phyloP scores from a whole-genome alignment of 2,888 invertebrate genomes.

The Pyrochroa serraticornis region DNA sequence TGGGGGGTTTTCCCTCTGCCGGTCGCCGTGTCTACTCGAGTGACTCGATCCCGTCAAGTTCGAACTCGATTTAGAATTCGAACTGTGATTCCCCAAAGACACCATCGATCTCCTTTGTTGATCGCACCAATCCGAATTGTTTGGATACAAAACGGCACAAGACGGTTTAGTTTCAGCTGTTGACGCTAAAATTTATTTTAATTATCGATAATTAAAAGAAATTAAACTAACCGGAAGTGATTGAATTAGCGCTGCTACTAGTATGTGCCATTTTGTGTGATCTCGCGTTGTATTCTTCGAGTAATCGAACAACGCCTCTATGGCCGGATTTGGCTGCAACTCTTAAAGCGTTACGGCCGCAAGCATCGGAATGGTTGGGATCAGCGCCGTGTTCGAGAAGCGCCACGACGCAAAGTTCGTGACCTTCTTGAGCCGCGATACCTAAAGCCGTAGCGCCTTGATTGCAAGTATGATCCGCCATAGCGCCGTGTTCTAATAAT shows the following conservation, averaged over 20 bases:
- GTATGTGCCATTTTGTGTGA: constrained; percentile 53
- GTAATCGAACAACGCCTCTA: constrained; percentile 78
- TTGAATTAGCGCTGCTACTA: constrained; percentile 55
- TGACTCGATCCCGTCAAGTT: constrained; percentile 71
- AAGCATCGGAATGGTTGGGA: constrained; percentile 84
- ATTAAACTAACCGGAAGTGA: constrained; percentile 52
- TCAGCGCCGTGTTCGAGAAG: constrained; percentile 84
- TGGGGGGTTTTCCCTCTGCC: constrained; percentile 45
- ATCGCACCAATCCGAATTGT: constrained; percentile 49
- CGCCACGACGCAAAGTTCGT: constrained; percentile 87
- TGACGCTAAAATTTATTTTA: constrained; percentile 55
- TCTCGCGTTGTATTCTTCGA: constrained; percentile 69
- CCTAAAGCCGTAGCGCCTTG: constrained; percentile 95
- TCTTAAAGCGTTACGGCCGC: constrained; percentile 84
- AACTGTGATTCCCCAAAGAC: constrained; percentile 71
- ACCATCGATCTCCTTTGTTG: constrained; percentile 60
- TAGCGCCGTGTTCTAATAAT: constrained; percentile 79
- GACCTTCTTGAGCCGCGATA: constrained; percentile 95
- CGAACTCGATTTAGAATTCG: constrained; percentile 79
- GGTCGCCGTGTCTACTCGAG: constrained; percentile 55
- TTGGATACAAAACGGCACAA: constrained; percentile 63
- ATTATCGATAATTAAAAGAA: constrained; percentile 3
- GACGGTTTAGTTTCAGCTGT: constrained; percentile 69
- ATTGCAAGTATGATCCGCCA: constrained; percentile 88
- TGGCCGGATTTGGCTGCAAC: constrained; percentile 93